Evolutionary conservation across 2,113 vertebrate species (phyloP), one percentile per base, ranked within the genome.

Genomic region (Argyrosomus japonicus): DNA sequence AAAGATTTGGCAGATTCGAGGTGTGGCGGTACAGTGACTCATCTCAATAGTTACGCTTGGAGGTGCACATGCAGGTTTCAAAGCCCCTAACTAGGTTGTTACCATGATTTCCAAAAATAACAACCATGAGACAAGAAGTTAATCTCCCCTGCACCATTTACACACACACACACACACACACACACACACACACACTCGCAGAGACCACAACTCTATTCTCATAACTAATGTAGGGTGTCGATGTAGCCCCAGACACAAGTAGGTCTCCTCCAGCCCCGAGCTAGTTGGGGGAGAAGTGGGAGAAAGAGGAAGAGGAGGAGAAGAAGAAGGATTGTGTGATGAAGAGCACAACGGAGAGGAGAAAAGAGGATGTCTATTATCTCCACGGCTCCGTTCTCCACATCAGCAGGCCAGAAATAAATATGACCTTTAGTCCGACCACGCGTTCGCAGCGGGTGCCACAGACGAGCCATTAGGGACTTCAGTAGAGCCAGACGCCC

Each of bases 361-460:
- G 63, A 78, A 81, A 74, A 53, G 73, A 84, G 43, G 53, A 83
- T 75, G 67, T 84, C 67, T n/a, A 81, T 92, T 85, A 83, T 92
- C 79, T 81, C 13, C 43, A 40, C 43, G 11, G n/a, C 73, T 82
- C 70, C 65, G 14, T 69, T 89, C 86, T 83, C 76, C 77, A 79
- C 84, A 86, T 86, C 86, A 90, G 83, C 79, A 77, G 70, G 78
- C 85, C 84, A 86, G 88, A 83, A 91, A 93, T 92, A 92, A 91
- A 89, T 5, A 63, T 91, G 90, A 93, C 92, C 92, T 94, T 92
- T 91, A 83, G 71, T 77, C 73, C 47, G 63, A 91, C 85, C 87
- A 87, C 75, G 48, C 85, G 78, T 88, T 87, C 85, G 51, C 91
- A 88, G 90, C 73, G 47, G 83, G 88, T 43, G 82, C 83, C 83